These are phyloP conservation scores for Gymnobelideus leadbeateri DNA, from an alignment of 2,113 vertebrate genomes.

Conservation along the genomic window DNA sequence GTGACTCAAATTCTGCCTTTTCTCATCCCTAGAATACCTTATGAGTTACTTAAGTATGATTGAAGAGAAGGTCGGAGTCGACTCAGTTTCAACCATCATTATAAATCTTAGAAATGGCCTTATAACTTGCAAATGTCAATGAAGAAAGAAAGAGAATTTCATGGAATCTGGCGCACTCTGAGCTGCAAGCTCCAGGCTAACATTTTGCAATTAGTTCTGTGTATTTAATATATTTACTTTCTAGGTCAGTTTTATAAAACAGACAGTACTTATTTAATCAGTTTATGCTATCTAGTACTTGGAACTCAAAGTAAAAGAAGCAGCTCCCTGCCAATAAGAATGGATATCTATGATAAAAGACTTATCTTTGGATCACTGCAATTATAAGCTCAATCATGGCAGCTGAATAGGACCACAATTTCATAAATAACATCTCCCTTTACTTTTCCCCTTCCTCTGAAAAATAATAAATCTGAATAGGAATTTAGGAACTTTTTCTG, in stretches of 20 bases:
- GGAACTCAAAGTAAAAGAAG: conserved; percentile 9
- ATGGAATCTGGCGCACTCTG: not conserved
- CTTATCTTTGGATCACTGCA: not conserved
- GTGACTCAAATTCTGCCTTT: conserved; percentile 15
- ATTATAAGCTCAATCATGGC: not conserved
- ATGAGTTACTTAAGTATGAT: not conserved
- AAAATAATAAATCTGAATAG: not conserved
- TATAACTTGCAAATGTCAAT: not conserved
- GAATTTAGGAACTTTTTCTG: not conserved
- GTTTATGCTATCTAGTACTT: not conserved
- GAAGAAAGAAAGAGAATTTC: not conserved
- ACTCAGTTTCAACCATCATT: not conserved
- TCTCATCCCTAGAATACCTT: not conserved
- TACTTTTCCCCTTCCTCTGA: not conserved
- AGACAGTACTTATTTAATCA: not conserved
- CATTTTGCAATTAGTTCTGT: conserved; percentile 26
- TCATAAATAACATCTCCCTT: not conserved
- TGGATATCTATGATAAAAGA: not conserved
- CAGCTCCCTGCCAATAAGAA: conserved; percentile 37
- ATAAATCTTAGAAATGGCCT: not conserved
- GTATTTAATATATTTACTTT: conserved; percentile 18
- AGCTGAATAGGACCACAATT: not conserved
- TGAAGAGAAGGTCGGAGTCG: conserved; percentile 31
- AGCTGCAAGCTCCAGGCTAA: not conserved
- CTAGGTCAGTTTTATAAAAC: conserved; percentile 4